phyloP scores from a whole-genome alignment of 1,140 invertebrate species.

The Panonychus citri region DNA sequence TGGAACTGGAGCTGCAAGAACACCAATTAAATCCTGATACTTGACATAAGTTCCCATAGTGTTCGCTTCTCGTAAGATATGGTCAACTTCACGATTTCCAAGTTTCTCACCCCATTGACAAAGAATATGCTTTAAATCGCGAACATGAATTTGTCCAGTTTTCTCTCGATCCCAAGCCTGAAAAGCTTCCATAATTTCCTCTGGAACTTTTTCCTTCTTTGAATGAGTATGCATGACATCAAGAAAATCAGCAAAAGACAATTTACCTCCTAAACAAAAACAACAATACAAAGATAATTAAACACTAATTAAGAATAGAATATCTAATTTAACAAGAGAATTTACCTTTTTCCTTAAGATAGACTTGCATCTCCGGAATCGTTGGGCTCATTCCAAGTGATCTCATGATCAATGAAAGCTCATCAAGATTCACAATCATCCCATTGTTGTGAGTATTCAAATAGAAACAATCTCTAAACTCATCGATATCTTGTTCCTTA shows the following conservation, averaged over 20 bases:
- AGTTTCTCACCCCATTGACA: conserved; percentile 75
- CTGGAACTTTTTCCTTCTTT: conserved; percentile 57
- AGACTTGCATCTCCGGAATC: conserved; percentile 59
- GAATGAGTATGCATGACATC: conserved; percentile 82
- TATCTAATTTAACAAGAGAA: neutral
- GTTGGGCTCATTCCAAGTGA: conserved; percentile 79
- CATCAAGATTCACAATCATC: conserved; percentile 60
- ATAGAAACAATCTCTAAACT: conserved; percentile 18
- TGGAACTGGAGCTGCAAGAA: conserved; percentile 72
- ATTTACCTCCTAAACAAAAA: conserved; percentile 41
- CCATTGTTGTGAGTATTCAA: conserved; percentile 57
- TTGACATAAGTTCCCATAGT: conserved; percentile 51
- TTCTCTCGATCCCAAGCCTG: conserved; percentile 48
- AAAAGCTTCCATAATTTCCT: conserved; percentile 73
- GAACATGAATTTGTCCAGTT: conserved; percentile 48
- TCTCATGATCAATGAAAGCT: conserved; percentile 75
- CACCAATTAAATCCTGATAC: conserved; percentile 80
- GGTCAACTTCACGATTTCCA: conserved; percentile 71
- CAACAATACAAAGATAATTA: neutral
- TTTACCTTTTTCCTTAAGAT: conserved; percentile 52
- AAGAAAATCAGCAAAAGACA: conserved; percentile 83
- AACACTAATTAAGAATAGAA: neutral
- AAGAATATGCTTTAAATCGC: conserved; percentile 61
- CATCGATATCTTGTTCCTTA: conserved; percentile 17
- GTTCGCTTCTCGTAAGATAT: conserved; percentile 76